Evolutionary conservation across 2,888 invertebrate species (phyloP), one percentile per base, ranked within the genome.

Genomic region (Metopia argyrocephala): DNA sequence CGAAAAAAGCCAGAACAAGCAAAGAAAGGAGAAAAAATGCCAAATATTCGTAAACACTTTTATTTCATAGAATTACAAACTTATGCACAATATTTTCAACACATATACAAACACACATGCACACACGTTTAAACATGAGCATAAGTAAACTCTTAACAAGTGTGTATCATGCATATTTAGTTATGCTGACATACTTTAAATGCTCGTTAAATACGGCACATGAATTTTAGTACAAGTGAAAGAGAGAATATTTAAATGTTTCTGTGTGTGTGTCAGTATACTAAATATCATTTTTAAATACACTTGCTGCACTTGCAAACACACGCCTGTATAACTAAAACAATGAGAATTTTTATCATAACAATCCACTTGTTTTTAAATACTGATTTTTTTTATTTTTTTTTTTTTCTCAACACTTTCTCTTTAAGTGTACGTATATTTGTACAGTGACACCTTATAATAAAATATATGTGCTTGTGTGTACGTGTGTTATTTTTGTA

Each of bases 181-280:
- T 31, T 81, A 15, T 38, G 75, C 78, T 81, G 81, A 81, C 81
- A 81, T 74, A 81, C 70, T 81, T n/a, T 81, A 78, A 81, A 78
- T 78, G 78, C 81, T 81, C 78, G 78, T 81, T 81, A 68, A 81
- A 78, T 62, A 65, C 66, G 56, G 25, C 65, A 68, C 31, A 38
- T 38, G 38, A 20, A 69, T 69, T 18, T 18, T n/a, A 48, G n/a
- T 18, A 48, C 5, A 48, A n/a, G 48, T 48, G 48, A 48, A 15
- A 48, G 20, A 48, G 48, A 18, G 15, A 12, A 38, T 38, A 12
- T 38, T 0, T 38, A 2, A 1, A 2, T 15, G 38, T 38, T 1
- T 38, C 1, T 38, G 38, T 38, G 12, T 38, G 31, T 2, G 2
- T 31, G 9, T 0, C 12, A 12, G 7, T 31, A 31, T 31, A 31